Conservation (phyloP, 2,113 vertebrate species). For the Eclectus roratus region DNA sequence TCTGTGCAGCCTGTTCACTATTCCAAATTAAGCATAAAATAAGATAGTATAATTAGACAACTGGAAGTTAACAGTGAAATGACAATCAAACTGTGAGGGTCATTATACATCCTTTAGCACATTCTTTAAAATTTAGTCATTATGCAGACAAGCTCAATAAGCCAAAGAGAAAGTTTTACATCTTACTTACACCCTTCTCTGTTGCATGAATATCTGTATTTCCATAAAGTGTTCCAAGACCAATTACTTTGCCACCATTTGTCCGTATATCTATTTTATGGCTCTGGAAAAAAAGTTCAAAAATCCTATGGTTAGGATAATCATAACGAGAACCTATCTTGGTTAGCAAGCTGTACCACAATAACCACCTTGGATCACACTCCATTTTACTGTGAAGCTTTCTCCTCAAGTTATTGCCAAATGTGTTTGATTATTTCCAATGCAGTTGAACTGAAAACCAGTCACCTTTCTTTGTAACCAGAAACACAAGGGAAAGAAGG, state of each 20-base stretch:
- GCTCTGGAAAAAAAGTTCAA: constrained; percentile 73
- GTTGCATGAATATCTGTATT: constrained; percentile 84
- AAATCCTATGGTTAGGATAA: background rate
- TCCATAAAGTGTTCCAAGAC: constrained; percentile 87
- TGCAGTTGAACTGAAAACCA: background rate
- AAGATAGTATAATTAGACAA: background rate
- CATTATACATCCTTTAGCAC: background rate
- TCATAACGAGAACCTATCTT: background rate
- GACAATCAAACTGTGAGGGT: background rate
- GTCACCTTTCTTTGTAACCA: background rate
- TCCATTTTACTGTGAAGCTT: background rate
- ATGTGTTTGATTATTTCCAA: background rate
- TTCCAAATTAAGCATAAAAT: background rate
- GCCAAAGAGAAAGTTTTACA: background rate
- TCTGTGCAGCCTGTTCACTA: background rate
- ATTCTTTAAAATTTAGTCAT: background rate
- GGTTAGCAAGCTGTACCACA: background rate
- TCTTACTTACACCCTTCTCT: constrained; percentile 82
- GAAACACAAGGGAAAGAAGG: background rate
- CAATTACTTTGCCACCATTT: constrained; percentile 84
- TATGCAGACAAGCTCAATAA: background rate
- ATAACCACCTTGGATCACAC: background rate
- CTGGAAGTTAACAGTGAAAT: background rate
- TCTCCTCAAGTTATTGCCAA: background rate
- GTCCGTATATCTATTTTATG: constrained; percentile 83